Percentiles rank a stretch among this genome's conserved stretches.
phyloP scores from a whole-genome alignment of 2,888 invertebrate genomes.

The Dione juno region DNA sequence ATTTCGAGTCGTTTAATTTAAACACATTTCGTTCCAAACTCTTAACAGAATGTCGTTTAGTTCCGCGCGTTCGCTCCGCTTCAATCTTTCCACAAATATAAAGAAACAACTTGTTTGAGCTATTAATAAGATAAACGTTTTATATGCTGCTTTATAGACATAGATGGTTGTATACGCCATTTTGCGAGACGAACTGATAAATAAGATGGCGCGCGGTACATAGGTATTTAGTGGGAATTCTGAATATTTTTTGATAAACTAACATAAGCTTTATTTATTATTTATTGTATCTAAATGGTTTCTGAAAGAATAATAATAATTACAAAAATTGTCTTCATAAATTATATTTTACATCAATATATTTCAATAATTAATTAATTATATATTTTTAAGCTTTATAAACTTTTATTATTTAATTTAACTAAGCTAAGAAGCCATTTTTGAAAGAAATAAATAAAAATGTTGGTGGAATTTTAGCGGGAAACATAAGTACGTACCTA shows the following conservation, averaged over 20 bases:
- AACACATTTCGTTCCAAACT: slow-evolving; percentile 31
- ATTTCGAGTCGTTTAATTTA: slow-evolving; percentile 27
- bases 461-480: slow-evolving; percentile 52
- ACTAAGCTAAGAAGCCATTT: slow-evolving; percentile 61
- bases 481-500: slow-evolving; percentile 50
- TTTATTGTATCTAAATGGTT: too few relatives aligned
- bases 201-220: slow-evolving; percentile 48
- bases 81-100: slow-evolving; percentile 36
- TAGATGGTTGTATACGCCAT: slow-evolving; percentile 52
- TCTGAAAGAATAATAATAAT: too few relatives aligned
- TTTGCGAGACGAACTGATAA: slow-evolving; percentile 50
- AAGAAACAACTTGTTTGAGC: slow-evolving; percentile 24
- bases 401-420: not conserved
- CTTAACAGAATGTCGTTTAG: slow-evolving; percentile 59
- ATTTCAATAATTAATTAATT: too few relatives aligned
- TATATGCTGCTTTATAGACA: slow-evolving; percentile 57
- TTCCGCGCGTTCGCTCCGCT: slow-evolving; percentile 53
- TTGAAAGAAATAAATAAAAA: slow-evolving; percentile 50
- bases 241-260: not conserved
- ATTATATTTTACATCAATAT: too few relatives aligned
- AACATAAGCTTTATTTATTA: too few relatives aligned
- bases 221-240: slow-evolving; percentile 53
- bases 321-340: too few relatives aligned
- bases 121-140: slow-evolving; percentile 75
- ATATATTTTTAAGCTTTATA: not conserved